Evolutionary conservation across 2,797 vertebrate genomes (phyloP).

Genomic region (Harpagifer antarcticus): DNA sequence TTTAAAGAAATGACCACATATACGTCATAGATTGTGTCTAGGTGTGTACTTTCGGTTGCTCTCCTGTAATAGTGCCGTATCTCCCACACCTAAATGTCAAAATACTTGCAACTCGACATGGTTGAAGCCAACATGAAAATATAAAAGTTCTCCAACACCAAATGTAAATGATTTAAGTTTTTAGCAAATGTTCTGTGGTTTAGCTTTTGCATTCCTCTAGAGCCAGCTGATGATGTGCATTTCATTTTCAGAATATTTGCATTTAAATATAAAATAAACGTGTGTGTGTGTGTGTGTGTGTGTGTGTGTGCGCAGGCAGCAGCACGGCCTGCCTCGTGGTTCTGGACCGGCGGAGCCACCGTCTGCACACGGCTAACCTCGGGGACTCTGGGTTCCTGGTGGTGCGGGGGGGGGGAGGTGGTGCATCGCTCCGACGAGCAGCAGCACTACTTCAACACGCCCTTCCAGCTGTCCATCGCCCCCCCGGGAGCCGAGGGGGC

Average conservation of each 20-base stretch:
- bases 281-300: not conserved
- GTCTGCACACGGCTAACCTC: slow-evolving; percentile 95
- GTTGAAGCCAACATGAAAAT: not conserved
- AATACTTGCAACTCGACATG: not conserved
- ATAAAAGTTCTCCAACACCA: too few relatives aligned
- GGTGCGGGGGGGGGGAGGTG: slow-evolving; percentile 95
- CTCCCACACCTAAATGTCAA: not conserved
- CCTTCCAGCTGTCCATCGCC: slow-evolving; percentile 97
- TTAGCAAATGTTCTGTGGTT: not conserved
- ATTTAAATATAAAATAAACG: not conserved
- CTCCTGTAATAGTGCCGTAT: too few relatives aligned
- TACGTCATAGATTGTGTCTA: too few relatives aligned
- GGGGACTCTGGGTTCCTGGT: slow-evolving; percentile 98
- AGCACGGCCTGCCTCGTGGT: slow-evolving; percentile 98
- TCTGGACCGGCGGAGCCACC: slow-evolving; percentile 94
- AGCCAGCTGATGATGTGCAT: not conserved
- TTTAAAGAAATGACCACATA: too few relatives aligned
- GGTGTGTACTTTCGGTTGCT: too few relatives aligned
- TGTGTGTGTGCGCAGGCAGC: too few relatives aligned
- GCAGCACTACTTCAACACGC: slow-evolving; percentile 99
- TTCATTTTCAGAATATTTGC: not conserved
- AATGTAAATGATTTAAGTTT: too few relatives aligned
- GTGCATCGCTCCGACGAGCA: slow-evolving; percentile 98
- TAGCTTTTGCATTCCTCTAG: not conserved
- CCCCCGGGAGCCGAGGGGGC: slow-evolving; percentile 95